Percentiles rank a stretch among this genome's conserved stretches.
Evolutionary conservation across 2,113 vertebrate genomes (phyloP).

Genomic region (Donacobius atricapilla): DNA sequence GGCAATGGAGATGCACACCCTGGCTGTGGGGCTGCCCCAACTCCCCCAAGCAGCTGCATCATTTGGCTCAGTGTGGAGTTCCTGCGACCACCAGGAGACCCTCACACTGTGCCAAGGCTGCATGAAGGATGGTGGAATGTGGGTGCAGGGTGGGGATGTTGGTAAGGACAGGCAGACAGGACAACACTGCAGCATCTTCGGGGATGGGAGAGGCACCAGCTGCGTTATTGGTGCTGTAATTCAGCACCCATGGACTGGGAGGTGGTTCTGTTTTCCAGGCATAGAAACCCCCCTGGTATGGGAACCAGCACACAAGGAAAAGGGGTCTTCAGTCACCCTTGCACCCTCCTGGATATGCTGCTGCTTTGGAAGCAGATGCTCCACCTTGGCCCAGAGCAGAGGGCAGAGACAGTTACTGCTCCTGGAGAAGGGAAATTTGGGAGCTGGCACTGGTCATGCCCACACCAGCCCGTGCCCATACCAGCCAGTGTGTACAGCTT

Average conservation of each 20-base stretch:
- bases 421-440: not conserved
- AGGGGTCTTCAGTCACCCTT: not conserved
- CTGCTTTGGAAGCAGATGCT: not conserved
- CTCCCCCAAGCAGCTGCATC: not conserved
- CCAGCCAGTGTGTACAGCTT: not conserved
- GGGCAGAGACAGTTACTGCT: not conserved
- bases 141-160: too few species aligned
- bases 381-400: not conserved
- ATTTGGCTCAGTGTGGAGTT: not conserved
- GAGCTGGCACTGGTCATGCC: not conserved
- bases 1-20: not conserved
- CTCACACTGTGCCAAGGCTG: not conserved
- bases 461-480: not conserved
- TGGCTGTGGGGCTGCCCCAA: not conserved
- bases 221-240: not conserved
- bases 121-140: fast-evolving
- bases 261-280: not conserved
- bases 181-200: fast-evolving
- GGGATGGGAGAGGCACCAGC: fast-evolving
- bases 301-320: not conserved
- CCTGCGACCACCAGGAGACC: too few species aligned
- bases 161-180: not conserved
- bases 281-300: fast-evolving
- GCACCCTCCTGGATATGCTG: fast-evolving
- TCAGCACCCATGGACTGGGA: not conserved